Evolutionary conservation across 1,140 invertebrate species (phyloP).

Genomic region (Anoplophora glabripennis): DNA sequence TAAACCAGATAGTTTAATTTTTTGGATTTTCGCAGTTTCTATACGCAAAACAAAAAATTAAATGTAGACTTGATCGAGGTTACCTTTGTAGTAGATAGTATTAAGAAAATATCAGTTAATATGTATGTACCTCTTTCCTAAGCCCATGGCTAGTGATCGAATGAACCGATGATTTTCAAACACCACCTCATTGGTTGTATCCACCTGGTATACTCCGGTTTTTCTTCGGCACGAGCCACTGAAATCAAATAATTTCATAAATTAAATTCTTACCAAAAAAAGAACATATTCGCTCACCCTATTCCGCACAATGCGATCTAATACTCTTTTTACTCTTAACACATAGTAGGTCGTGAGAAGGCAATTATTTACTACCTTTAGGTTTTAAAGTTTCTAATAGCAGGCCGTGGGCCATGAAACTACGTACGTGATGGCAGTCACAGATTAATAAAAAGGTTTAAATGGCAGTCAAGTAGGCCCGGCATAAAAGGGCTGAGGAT

Average conservation of each 20-base stretch:
- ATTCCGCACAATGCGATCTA: not conserved
- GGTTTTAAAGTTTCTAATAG: not conserved
- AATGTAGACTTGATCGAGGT: too few relatives aligned
- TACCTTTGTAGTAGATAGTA: too few relatives aligned
- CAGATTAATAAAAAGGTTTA: too few relatives aligned
- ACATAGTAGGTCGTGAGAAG: not conserved
- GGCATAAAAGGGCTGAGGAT: too few relatives aligned
- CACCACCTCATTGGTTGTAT: constrained; percentile 35
- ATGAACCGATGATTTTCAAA: constrained; percentile 45
- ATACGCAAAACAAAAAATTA: too few relatives aligned
- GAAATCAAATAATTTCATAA: constrained; percentile 10
- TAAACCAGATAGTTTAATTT: too few relatives aligned
- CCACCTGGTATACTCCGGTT: constrained; percentile 45
- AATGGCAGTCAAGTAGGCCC: too few relatives aligned
- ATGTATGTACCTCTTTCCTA: constrained; percentile 44
- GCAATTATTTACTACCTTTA: not conserved
- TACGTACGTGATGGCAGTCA: constrained; percentile 9
- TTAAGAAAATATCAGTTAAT: too few relatives aligned
- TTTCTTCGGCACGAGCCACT: constrained; percentile 31
- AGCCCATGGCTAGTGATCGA: constrained; percentile 32
- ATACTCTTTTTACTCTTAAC: not conserved
- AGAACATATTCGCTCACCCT: not conserved
- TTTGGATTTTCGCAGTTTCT: too few relatives aligned
- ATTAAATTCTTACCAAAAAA: not conserved
- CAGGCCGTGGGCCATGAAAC: not conserved